phyloP scores from a whole-genome alignment of 2,888 invertebrate species.

The Ferrisia virgata region DNA sequence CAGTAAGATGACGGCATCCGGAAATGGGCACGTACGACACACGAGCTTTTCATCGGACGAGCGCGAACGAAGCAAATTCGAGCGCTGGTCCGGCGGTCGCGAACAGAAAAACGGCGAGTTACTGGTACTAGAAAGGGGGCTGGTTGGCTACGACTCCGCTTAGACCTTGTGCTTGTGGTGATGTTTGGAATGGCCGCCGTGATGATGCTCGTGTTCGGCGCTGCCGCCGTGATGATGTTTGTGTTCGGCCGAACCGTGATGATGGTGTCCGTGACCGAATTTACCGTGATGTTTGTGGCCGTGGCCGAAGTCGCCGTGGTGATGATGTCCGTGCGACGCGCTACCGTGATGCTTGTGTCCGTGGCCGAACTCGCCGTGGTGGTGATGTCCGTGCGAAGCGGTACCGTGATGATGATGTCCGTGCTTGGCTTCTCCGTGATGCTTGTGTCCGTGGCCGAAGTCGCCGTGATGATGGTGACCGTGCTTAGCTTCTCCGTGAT shows the following conservation, averaged over 20 bases:
- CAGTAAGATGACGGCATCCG: no score
- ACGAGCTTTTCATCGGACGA: no score
- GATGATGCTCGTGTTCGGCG: slow-evolving; percentile 49
- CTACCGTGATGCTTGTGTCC: slow-evolving; percentile 49
- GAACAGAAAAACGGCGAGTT: neutral
- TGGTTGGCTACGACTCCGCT: neutral
- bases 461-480: slow-evolving; percentile 46
- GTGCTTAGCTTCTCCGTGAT: slow-evolving; percentile 47
- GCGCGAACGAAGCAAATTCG: no score
- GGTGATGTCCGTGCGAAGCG: slow-evolving; percentile 50
- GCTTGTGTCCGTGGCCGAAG: slow-evolving; percentile 46
- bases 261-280: slow-evolving; percentile 49
- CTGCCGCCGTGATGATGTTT: slow-evolving; percentile 49
- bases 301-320: slow-evolving; percentile 48
- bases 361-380: slow-evolving; percentile 49
- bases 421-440: slow-evolving; percentile 46
- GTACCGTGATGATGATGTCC: slow-evolving; percentile 49
- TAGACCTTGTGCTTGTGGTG: slow-evolving; percentile 49
- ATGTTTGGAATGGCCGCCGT: slow-evolving; percentile 49
- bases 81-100: neutral
- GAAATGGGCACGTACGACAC: no score
- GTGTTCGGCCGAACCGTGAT: slow-evolving; percentile 48
- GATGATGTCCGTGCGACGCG: slow-evolving; percentile 49
- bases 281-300: slow-evolving; percentile 49
- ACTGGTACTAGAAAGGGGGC: neutral